Base-by-base conservation (phyloP, 2,888 invertebrate genomes). In the Rhagonycha fulva region DNA sequence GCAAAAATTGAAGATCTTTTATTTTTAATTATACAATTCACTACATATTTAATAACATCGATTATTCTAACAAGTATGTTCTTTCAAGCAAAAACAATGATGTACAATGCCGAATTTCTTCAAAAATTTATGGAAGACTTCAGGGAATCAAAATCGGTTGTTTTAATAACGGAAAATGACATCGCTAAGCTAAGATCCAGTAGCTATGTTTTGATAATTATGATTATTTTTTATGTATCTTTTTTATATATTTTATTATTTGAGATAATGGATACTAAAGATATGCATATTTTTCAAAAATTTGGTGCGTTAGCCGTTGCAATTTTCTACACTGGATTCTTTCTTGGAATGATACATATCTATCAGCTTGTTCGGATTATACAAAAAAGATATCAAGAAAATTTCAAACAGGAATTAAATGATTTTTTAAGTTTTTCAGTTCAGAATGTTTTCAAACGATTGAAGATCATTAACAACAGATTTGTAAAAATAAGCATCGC, bases 71-170 rank as follows among this genome's bases (percentile, higher is more conserved):
- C n/a, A 0, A 5, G 11, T 47, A 11, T n/a, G n/a, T 3, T 11
- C 12, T 3, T 32, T 12, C 12, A 12, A 12, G 5, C 4, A 12
- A 4, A 32, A 32, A 4, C 12, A 32, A 5, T 32, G 12, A 4
- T 1, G 0, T 1, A 5, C 1, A 0, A 12, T 1, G 12, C 1
- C 12, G 1, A n/a, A 12, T 4, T n/a, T 4, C 0, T 5, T 4
- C 32, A 32, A 10, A 5, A 32, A 4, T 0, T 12, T 1, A 4
- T 32, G 12, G 32, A 32, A 12, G 12, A 32, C 12, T 32, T 32
- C 12, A 1, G 4, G 1, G 32, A 32, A 32, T 12, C 12, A 32
- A 32, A 32, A 12, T 32, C 3, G 10, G 12, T 32, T n/a, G 12
- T 4, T 12, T 12, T 32, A 32, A 32, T 32, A 4, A 12, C 32